Evolutionary conservation across 2,888 invertebrate genomes (phyloP).

Genomic region (Ophonus ardosiacus): DNA sequence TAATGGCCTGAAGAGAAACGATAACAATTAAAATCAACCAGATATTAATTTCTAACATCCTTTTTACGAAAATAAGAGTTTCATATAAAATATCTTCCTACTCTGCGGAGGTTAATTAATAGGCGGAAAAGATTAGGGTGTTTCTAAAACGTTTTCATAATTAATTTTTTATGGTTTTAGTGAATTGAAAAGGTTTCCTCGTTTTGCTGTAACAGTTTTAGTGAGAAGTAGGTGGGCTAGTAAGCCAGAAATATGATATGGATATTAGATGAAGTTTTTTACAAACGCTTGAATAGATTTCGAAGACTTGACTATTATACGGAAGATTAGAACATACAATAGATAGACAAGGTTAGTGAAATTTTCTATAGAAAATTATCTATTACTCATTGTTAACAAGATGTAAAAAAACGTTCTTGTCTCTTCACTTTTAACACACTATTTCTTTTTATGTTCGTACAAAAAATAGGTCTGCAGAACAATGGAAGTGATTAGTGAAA

Average conservation of each 20-base stretch:
- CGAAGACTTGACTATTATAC: neutral
- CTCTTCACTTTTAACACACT: too few species aligned
- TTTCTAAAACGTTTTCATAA: slow-evolving; percentile 24
- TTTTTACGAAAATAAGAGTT: slow-evolving; percentile 29
- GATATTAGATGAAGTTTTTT: slow-evolving; percentile 2
- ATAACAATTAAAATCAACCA: neutral
- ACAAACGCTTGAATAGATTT: slow-evolving; percentile 5
- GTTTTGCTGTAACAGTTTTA: slow-evolving; percentile 24
- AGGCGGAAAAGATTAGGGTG: neutral
- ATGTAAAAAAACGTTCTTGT: neutral
- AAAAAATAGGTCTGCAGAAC: too few species aligned
- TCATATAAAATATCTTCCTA: neutral
- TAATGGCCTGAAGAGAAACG: neutral
- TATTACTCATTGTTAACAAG: neutral
- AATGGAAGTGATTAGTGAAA: too few species aligned
- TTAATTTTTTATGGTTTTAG: slow-evolving; percentile 21
- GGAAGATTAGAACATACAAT: neutral
- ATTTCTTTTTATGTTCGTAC: too few species aligned
- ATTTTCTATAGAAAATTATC: neutral
- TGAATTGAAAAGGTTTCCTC: neutral
- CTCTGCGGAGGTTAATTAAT: neutral
- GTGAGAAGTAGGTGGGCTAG: slow-evolving; percentile 31
- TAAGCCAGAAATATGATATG: slow-evolving; percentile 6
- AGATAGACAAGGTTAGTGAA: neutral
- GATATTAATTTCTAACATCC: slow-evolving; percentile 23